These are phyloP conservation scores for Taphrorychus bicolor DNA, from an alignment of 2,888 invertebrate species.

Conservation along the genomic window DNA sequence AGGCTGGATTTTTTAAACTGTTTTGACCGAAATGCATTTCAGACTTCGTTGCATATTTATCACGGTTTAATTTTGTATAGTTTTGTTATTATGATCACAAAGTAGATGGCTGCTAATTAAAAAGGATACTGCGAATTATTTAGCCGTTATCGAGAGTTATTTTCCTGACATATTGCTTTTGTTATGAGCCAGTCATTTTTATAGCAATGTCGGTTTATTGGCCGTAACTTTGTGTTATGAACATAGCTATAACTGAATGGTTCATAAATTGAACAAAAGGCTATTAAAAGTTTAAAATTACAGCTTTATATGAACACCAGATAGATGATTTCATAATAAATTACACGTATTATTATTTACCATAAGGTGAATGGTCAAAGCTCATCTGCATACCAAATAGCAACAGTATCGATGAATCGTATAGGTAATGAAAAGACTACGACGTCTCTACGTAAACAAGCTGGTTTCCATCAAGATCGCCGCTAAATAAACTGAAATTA, in stretches of 20 bases:
- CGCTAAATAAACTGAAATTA: too few relatives aligned
- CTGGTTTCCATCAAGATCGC: background rate
- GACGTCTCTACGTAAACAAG: background rate
- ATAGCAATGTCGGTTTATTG: background rate
- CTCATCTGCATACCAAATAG: background rate
- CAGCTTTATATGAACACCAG: background rate
- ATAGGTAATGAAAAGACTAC: background rate
- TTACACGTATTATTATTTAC: background rate
- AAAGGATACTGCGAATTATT: background rate
- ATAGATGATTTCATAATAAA: background rate
- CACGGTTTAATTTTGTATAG: background rate
- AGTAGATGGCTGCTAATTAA: background rate
- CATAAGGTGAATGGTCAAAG: background rate
- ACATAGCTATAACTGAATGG: background rate
- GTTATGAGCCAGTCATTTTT: background rate
- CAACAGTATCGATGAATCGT: background rate
- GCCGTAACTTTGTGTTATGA: background rate
- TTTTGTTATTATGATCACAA: background rate
- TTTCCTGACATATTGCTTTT: background rate
- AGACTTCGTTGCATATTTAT: background rate
- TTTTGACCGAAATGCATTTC: background rate
- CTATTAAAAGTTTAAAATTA: background rate
- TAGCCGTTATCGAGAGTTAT: background rate
- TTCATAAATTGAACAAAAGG: background rate
- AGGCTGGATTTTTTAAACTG: background rate